These are phyloP conservation scores for Acropora tenuis DNA, from an alignment of 64 coral and sea anemone genomes.

Conservation along the genomic window DNA sequence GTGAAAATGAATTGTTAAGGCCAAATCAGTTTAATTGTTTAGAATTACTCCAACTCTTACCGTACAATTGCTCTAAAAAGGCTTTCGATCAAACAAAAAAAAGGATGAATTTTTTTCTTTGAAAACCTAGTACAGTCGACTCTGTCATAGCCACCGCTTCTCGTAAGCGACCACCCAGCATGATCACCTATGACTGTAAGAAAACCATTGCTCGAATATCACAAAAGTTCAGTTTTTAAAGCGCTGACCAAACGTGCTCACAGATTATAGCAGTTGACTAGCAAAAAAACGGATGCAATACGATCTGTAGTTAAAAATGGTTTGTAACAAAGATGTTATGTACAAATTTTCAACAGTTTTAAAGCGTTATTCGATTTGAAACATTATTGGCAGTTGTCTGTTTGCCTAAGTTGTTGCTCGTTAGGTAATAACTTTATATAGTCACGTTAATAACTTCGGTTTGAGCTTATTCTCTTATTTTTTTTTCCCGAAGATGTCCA, in stretches of 20 bases:
- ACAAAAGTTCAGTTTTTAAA: background rate
- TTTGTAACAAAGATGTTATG: background rate
- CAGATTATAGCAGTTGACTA: too few species aligned
- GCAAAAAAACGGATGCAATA: background rate
- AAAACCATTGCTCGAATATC: too few species aligned
- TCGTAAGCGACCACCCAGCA: background rate
- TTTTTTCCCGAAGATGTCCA: background rate
- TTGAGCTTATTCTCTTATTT: conserved; percentile 1
- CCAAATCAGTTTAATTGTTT: background rate
- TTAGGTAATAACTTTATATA: conserved; percentile 21
- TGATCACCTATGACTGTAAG: background rate
- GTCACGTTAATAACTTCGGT: background rate
- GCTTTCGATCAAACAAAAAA: background rate
- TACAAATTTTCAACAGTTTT: background rate
- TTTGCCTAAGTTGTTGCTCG: background rate
- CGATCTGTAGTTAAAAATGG: background rate
- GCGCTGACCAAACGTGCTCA: background rate
- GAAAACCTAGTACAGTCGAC: background rate
- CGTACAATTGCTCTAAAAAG: background rate
- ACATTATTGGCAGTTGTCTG: background rate
- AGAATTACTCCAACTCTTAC: background rate
- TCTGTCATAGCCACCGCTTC: background rate
- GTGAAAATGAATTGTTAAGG: too few species aligned
- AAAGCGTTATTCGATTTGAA: too few species aligned
- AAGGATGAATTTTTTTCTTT: background rate